Base-by-base conservation (phyloP, 2,888 invertebrate genomes). In the Petrophora chlorosata region DNA sequence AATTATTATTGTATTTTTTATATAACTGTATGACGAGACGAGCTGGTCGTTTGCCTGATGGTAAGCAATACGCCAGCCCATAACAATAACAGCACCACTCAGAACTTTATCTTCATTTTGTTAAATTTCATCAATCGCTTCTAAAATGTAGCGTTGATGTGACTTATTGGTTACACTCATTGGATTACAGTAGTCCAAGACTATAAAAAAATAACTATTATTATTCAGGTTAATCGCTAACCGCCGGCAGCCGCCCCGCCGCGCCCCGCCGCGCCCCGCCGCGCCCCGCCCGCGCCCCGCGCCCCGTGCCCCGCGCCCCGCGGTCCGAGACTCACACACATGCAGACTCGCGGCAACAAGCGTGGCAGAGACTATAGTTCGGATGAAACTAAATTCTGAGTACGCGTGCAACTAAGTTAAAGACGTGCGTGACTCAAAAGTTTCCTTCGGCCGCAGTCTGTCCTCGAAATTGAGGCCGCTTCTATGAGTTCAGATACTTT, bases 141-240 rank as follows among this genome's bases (percentile, higher is more conserved):
- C n/a, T n/a, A n/a, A n/a, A n/a, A n/a, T n/a, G n/a, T n/a, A n/a
- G n/a, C n/a, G n/a, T n/a, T n/a, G n/a, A n/a, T n/a, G n/a, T n/a
- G n/a, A n/a, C n/a, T n/a, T n/a, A n/a, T n/a, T n/a, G n/a, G n/a
- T n/a, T n/a, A n/a, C n/a, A n/a, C n/a, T n/a, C n/a, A n/a, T n/a
- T n/a, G n/a, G 19, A 5, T 5, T 19, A 1, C 19, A 19, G 19
- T 19, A 5, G 2, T 19, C 7, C 7, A 1, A 19, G 7, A 5
- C 19, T 2, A 7, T 14, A 8, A 8, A 3, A 3, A 5, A 23
- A 5, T 5, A 23, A 12, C 5, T 3, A 14, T n/a, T 1, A 4
- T 22, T 8, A 15, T 2, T 29, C 40, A 40, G 54, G 50, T 33
- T 47, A 12, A 47, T 30, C 43, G 36, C 47, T 47, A 35, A 36